phyloP scores from a whole-genome alignment of 2,113 vertebrate species.

The Melanerpes aurifrons region DNA sequence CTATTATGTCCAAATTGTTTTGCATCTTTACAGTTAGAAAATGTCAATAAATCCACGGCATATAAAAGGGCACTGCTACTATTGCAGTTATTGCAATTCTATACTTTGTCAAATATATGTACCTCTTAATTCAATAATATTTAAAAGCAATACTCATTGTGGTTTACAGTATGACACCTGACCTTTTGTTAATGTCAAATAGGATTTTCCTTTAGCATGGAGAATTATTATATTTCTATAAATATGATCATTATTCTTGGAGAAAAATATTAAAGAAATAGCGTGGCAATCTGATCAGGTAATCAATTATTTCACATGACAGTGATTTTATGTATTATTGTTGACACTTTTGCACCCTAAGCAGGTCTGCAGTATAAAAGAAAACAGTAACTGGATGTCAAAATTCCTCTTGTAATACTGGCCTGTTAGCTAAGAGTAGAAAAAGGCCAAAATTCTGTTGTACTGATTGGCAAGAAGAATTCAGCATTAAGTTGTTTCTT shows the following conservation, averaged over 20 bases:
- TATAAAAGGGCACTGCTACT: constrained; percentile 73
- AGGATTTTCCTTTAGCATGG: constrained; percentile 70
- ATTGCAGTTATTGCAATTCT: constrained; percentile 73
- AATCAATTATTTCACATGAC: constrained; percentile 45
- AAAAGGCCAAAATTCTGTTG: not conserved
- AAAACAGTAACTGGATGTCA: not conserved
- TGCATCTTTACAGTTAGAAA: constrained; percentile 71
- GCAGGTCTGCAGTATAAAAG: not conserved
- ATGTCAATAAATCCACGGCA: constrained; percentile 77
- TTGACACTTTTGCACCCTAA: constrained; percentile 25
- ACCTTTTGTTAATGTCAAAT: constrained; percentile 83
- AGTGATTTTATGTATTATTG: constrained; percentile 41
- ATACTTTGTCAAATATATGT: constrained; percentile 81
- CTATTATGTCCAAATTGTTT: constrained; percentile 29
- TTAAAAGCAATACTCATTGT: constrained; percentile 78
- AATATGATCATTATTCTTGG: constrained; percentile 76
- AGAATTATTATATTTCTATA: constrained; percentile 76
- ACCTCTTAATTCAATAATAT: constrained; percentile 79
- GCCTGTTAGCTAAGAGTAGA: not conserved
- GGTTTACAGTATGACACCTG: constrained; percentile 75
- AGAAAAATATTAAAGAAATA: constrained; percentile 67
- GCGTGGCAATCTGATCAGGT: constrained; percentile 50
- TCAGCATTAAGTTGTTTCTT: constrained; percentile 50
- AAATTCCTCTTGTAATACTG: not conserved
- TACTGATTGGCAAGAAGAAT: constrained; percentile 50